Evolutionary conservation across 2,113 vertebrate genomes (phyloP), one percentile per base, ranked within the genome.

Genomic region (Odobenus rosmarus): DNA sequence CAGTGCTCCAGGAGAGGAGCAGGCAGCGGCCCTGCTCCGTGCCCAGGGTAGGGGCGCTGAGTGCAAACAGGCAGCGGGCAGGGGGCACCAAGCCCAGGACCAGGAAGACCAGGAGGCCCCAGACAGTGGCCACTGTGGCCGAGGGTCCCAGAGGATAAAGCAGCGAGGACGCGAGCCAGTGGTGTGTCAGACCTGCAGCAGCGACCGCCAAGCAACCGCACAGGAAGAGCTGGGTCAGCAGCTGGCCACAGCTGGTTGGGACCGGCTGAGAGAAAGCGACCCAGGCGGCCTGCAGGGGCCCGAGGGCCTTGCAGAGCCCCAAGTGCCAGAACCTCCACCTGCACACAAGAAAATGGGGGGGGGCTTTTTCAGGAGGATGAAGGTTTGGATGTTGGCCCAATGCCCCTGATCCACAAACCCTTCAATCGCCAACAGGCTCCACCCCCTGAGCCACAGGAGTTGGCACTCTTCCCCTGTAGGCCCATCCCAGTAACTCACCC

Each of bases 11-110:
- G 0, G 99, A 99, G 42, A 99, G 92, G 64, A 99, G 98, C 26
- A 99, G 98, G 71, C 98, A 99, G 64, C 99, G 98, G 4, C 99
- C 99, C 97, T 99, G 99, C 24, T 98, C 99, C 14, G 99, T 99
- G 84, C 99, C 99, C 28, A 99, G 84, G 0, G 99, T 99, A 11
- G 99, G 99, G 91, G 99, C 97, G 1, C 97, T 98, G 95, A 99
- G 98, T 0, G 98, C 99, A 97, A 99, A 98, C 64, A 99, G 98
- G 61, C 99, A 99, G 62, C 99, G 99, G 77, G 99, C 95, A 0
- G 99, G 99, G 87, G 99, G 99, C 46, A 99, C 98, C 74, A 99
- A 85, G 88, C 99, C 97, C 24, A 99, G 99, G 15, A 96, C 76
- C 87, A 99, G 96, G 39, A 99, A 98, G 57, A 99, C 91, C 89